Evolutionary conservation across 2,888 invertebrate species (phyloP).

Genomic region (Crossocerus cetratus): DNA sequence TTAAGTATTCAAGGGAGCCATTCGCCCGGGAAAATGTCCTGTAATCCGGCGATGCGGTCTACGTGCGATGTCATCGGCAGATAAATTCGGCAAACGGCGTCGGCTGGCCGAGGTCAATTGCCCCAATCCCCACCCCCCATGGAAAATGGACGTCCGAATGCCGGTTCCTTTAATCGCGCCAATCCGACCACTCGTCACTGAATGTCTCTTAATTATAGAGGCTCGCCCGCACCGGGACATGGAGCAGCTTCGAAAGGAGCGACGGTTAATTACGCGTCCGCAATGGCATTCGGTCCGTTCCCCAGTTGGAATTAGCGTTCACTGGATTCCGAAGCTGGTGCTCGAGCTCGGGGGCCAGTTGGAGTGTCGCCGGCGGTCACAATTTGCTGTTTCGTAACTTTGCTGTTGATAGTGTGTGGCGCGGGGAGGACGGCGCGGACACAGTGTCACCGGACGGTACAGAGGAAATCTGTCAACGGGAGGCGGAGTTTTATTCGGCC

Average conservation of each 20-base stretch:
- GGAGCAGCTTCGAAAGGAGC: too few relatives aligned
- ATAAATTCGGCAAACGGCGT: conserved; percentile 21
- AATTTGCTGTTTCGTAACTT: not conserved
- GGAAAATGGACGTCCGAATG: conserved; percentile 23
- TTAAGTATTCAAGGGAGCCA: too few relatives aligned
- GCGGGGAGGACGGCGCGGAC: not conserved
- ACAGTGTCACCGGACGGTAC: not conserved
- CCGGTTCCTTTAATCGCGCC: not conserved
- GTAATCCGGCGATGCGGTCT: too few relatives aligned
- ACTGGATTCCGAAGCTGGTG: too few relatives aligned
- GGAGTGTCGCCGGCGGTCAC: too few relatives aligned
- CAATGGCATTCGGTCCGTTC: too few relatives aligned
- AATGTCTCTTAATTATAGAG: not conserved
- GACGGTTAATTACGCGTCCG: too few relatives aligned
- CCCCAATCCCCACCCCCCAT: conserved; percentile 8
- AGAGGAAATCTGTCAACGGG: not conserved
- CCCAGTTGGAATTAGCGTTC: too few relatives aligned
- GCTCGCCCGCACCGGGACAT: not conserved
- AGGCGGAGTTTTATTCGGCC: conserved; percentile 16
- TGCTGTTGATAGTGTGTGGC: not conserved
- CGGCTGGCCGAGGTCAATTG: conserved; percentile 29
- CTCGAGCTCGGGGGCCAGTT: too few relatives aligned
- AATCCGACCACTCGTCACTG: not conserved
- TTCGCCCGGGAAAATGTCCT: too few relatives aligned
- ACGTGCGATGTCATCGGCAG: conserved; percentile 5